Evolutionary conservation across 2,888 invertebrate species (phyloP).

Genomic region (Drosophila setosimentum): DNA sequence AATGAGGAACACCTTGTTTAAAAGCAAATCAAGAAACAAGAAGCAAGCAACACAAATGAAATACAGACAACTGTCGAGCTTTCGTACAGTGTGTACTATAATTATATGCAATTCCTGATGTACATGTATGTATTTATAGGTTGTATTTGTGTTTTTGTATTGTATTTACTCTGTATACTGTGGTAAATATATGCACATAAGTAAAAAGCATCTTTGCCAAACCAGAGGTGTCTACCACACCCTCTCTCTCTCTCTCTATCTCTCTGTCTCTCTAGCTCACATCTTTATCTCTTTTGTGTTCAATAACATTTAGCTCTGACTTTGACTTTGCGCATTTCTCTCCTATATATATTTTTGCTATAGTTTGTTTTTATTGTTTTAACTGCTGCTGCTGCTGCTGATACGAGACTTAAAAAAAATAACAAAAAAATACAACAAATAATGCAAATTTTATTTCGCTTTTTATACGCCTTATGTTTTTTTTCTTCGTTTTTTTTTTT

Average conservation of each 20-base stretch:
- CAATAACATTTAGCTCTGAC: slow-evolving; percentile 74
- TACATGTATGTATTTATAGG: slow-evolving; percentile 1
- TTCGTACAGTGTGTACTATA: slow-evolving; percentile 9
- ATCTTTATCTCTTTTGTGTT: slow-evolving; percentile 45
- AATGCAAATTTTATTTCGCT: slow-evolving; percentile 77
- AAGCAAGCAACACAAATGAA: slow-evolving; percentile 10
- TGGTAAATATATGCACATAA: slow-evolving; percentile 56
- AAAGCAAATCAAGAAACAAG: neutral
- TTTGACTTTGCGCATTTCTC: slow-evolving; percentile 57
- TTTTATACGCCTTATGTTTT: slow-evolving; percentile 45
- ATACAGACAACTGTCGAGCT: slow-evolving; percentile 20
- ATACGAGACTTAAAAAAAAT: slow-evolving; percentile 51
- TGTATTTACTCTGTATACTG: slow-evolving; percentile 4
- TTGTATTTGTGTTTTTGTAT: slow-evolving; percentile 1
- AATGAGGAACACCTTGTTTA: neutral
- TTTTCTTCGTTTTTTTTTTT: slow-evolving; percentile 8
- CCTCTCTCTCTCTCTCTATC: neutral
- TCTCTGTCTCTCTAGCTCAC: neutral
- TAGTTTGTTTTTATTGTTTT: slow-evolving; percentile 26
- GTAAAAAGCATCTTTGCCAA: slow-evolving; percentile 33
- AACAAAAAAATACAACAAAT: slow-evolving; percentile 45
- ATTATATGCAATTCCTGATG: slow-evolving; percentile 24
- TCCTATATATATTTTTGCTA: slow-evolving; percentile 8
- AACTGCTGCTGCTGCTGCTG: slow-evolving; percentile 44
- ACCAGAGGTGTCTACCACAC: slow-evolving; percentile 1